Base-by-base conservation (phyloP, 2,888 invertebrate genomes). In the Piscicola geometra region DNA sequence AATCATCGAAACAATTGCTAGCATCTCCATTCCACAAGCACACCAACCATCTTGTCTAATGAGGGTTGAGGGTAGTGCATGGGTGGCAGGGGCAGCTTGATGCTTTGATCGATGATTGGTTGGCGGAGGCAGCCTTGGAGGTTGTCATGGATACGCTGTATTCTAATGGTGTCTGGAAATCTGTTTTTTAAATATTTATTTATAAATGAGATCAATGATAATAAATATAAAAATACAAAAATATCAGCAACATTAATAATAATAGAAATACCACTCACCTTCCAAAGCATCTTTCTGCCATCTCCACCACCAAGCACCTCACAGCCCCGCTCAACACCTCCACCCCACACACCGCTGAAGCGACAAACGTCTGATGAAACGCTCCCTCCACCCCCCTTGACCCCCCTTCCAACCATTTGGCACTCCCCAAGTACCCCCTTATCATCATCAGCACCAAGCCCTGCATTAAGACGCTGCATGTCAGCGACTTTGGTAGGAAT, bases 361-460 rank as follows among this genome's bases (percentile, higher is more conserved):
- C 33, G 25, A 73, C n/a, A 56, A 73, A 64, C n/a, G n/a, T 35
- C n/a, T 35, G 18, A n/a, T 56, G 21, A 25, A 73, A 73, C 33
- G 15, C 36, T 2, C 35, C 35, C 25, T 33, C 52, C 2, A 73
- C 56, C 25, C 25, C 32, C 9, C 25, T n/a, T 21, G 64, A 15
- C 18, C 64, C n/a, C n/a, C n/a, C 36, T 33, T 73, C 73, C n/a
- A 73, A n/a, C 73, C 73, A 73, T 3, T 21, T 28, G n/a, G 47
- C 64, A 15, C 25, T 33, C n/a, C 15, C n/a, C 36, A 73, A 25
- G 60, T 56, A 56, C 15, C 32, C 41, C 41, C 41, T 41, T 5
- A 41, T 41, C 41, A 41, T 41, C 41, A 5, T 41, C 41, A 9
- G 41, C 15, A 41, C 5, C 41, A 41, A 41, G 9, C 15, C 41